These are phyloP conservation scores for Amniataba percoides DNA, from an alignment of 2,797 vertebrate species.

Conservation along the genomic window DNA sequence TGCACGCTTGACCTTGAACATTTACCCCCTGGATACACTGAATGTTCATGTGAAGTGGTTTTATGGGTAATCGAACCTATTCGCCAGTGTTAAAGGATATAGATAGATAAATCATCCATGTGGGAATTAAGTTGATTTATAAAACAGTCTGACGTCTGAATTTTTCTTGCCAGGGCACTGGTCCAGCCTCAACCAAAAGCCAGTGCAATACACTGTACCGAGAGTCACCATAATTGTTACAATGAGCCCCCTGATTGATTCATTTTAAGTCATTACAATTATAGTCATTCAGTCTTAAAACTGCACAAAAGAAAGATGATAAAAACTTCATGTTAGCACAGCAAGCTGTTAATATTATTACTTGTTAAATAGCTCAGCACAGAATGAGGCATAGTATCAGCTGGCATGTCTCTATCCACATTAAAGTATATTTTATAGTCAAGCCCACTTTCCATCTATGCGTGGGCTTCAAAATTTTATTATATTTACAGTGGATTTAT, in stretches of 20 bases:
- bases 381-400: conserved; percentile 6
- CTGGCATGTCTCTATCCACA: neutral
- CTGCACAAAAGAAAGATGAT: conserved; percentile 3
- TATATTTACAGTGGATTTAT: neutral
- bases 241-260: conserved; percentile 20
- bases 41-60: conserved; percentile 14
- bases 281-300: neutral
- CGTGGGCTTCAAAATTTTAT: neutral
- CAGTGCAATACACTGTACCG: neutral
- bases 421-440: conserved; percentile 10
- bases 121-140: conserved; percentile 10
- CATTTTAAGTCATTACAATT: conserved; percentile 14
- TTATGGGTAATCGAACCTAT: conserved; percentile 10
- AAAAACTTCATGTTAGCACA: conserved; percentile 1
- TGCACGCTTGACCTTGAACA: conserved; percentile 28
- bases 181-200: conserved; percentile 7
- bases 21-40: neutral
- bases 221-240: conserved; percentile 9
- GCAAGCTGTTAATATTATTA: conserved; percentile 17
- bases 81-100: neutral
- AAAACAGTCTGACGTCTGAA: neutral
- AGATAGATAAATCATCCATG: neutral
- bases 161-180: neutral
- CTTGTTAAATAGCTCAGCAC: neutral
- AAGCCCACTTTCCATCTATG: neutral